phyloP scores from a whole-genome alignment of 2,888 invertebrate species.

The Phengaris arion region DNA sequence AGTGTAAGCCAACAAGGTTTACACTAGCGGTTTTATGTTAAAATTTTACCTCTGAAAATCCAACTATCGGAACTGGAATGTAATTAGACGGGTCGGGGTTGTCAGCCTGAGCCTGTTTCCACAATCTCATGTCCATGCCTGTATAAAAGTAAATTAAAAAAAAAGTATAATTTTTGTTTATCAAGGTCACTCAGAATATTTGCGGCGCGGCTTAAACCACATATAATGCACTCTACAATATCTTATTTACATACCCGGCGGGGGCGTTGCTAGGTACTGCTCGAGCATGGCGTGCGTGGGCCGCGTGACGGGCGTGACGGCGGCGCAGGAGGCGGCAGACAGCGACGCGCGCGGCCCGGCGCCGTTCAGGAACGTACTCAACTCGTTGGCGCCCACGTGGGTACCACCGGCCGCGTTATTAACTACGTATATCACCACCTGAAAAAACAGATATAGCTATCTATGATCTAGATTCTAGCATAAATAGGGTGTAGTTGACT shows the following conservation, averaged over 20 bases:
- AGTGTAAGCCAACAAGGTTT: too few species aligned
- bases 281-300: slow-evolving; percentile 89
- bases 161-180: too few species aligned
- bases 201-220: neutral
- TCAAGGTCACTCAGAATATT: too few species aligned
- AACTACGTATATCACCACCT: slow-evolving; percentile 66
- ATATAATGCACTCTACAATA: too few species aligned
- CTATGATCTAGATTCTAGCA: neutral
- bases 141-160: slow-evolving; percentile 31
- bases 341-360: slow-evolving; percentile 86
- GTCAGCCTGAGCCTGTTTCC: slow-evolving; percentile 97
- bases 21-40: too few species aligned
- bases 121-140: slow-evolving; percentile 95
- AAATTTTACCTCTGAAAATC: slow-evolving; percentile 84
- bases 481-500: too few species aligned
- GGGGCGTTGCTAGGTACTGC: slow-evolving; percentile 94
- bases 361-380: slow-evolving; percentile 85
- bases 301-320: slow-evolving; percentile 85
- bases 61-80: slow-evolving; percentile 96
- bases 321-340: slow-evolving; percentile 84
- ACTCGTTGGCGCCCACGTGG: slow-evolving; percentile 84
- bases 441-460: neutral
- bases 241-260: slow-evolving; percentile 76
- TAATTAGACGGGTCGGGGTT: slow-evolving; percentile 95
- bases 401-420: slow-evolving; percentile 80